Conservation (phyloP, 2,113 vertebrate genomes). For the Calyptommatus sinebrachiatus region DNA sequence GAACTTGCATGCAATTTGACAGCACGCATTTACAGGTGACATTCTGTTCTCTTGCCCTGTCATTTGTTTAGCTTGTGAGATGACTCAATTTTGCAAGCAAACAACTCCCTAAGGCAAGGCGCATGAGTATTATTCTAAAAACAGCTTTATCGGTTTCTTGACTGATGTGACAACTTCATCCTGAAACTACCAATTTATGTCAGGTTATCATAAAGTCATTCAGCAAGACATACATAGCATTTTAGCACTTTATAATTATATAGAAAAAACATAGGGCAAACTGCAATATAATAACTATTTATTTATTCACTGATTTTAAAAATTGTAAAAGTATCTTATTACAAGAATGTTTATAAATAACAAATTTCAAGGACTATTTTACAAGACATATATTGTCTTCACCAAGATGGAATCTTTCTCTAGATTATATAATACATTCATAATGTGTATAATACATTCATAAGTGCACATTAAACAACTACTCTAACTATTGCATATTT, state of each 20-base stretch:
- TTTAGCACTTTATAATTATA: not conserved
- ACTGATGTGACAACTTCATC: conserved; percentile 3
- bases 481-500: not conserved
- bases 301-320: not conserved
- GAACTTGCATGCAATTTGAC: not conserved
- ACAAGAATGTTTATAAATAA: not conserved
- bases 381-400: not conserved
- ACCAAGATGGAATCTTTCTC: not conserved
- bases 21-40: conserved; percentile 8
- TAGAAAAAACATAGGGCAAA: not conserved
- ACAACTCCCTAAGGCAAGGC: not conserved
- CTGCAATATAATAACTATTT: not conserved
- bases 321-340: not conserved
- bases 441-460: not conserved
- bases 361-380: not conserved
- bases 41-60: not conserved
- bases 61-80: not conserved
- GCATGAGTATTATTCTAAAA: not conserved
- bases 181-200: not conserved
- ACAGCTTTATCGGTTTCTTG: conserved; percentile 2
- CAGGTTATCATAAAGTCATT: conserved; percentile 1
- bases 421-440: not conserved
- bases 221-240: not conserved
- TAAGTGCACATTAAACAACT: not conserved
- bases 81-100: conserved; percentile 15